phyloP scores from a whole-genome alignment of 2,797 vertebrate genomes.

The Tapera naevia region DNA sequence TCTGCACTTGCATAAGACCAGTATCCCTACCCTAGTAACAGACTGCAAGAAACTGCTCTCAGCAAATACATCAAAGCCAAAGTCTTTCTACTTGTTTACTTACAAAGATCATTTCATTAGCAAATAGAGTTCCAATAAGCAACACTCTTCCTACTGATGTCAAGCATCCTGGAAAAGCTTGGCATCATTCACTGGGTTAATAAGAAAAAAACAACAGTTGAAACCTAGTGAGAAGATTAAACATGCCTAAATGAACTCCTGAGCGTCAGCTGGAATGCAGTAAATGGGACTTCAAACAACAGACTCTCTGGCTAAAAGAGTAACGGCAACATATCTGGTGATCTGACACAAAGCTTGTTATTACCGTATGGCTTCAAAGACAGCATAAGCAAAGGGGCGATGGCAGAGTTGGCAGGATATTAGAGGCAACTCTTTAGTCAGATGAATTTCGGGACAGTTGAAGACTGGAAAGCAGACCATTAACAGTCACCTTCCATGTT shows the following conservation, averaged over 20 bases:
- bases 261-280: neutral
- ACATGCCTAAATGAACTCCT: neutral
- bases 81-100: neutral
- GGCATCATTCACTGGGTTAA: neutral
- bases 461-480: neutral
- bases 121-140: neutral
- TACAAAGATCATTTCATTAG: slow-evolving; percentile 3
- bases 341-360: slow-evolving; percentile 21
- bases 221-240: slow-evolving; percentile 25
- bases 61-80: neutral
- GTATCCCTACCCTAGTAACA: neutral
- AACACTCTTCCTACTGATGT: neutral
- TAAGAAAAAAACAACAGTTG: slow-evolving; percentile 19
- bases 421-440: neutral
- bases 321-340: neutral
- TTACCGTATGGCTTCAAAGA: slow-evolving; percentile 7
- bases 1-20: neutral
- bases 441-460: neutral
- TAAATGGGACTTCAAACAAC: slow-evolving; percentile 31
- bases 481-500: neutral
- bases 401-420: neutral
- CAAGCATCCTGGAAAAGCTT: slow-evolving; percentile 19
- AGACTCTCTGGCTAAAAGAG: neutral
- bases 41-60: neutral
- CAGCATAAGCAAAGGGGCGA: neutral